Conservation (phyloP, 2,113 vertebrate genomes). For the Phasianus colchicus region DNA sequence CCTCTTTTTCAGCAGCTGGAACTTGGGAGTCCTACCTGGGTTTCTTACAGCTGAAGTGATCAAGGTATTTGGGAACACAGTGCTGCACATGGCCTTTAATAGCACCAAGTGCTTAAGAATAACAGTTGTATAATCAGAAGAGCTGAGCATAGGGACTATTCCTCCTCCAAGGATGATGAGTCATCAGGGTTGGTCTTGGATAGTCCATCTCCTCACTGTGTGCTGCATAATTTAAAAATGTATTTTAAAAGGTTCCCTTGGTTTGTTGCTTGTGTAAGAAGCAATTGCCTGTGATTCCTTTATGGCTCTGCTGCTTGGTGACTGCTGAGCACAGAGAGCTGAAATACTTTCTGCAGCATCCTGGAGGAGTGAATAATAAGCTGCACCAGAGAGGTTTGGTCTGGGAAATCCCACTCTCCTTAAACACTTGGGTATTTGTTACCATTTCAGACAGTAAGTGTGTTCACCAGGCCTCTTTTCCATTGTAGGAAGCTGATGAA, state of each 20-base stretch:
- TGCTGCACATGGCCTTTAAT: not conserved
- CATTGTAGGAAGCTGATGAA: constrained; percentile 82
- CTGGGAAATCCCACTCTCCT: not conserved
- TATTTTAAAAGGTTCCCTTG: not conserved
- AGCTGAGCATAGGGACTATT: accelerated
- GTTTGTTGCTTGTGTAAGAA: not conserved
- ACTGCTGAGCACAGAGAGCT: not conserved
- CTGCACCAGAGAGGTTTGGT: too few species aligned
- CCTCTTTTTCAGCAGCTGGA: not conserved
- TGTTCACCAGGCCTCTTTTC: not conserved
- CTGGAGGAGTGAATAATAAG: not conserved
- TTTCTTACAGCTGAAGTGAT: not conserved
- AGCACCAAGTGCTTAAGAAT: not conserved
- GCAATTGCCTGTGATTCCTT: not conserved
- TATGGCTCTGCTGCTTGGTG: not conserved
- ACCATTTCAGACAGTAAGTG: not conserved
- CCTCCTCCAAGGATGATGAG: not conserved
- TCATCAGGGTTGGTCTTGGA: not conserved
- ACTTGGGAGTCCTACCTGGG: not conserved
- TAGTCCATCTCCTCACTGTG: not conserved
- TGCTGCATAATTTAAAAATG: not conserved
- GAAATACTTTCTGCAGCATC: not conserved
- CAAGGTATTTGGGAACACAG: not conserved
- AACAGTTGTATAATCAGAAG: not conserved
- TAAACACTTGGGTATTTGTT: not conserved